These are phyloP conservation scores for Bimastos eiseni DNA, from an alignment of 2,888 invertebrate species.

Conservation along the genomic window DNA sequence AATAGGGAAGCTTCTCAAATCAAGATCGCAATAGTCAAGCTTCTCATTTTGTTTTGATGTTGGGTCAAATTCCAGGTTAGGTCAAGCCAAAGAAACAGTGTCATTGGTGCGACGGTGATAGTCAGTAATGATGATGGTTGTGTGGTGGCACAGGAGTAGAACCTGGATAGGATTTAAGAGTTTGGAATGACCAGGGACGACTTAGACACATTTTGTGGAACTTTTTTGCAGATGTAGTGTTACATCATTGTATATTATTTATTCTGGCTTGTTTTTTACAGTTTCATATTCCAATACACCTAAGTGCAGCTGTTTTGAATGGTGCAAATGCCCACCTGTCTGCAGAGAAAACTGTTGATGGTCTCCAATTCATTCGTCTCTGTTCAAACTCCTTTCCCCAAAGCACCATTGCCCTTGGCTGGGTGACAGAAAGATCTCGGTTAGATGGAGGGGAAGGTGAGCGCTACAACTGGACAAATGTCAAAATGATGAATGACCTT, in stretches of 20 bases:
- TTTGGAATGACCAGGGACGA: neutral
- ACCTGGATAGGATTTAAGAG: no score
- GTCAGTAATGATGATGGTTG: no score
- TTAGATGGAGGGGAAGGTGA: neutral
- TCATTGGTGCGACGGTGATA: no score
- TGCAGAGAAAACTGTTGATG: conserved; percentile 18
- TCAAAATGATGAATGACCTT: conserved; percentile 31
- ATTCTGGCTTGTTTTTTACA: conserved; percentile 20
- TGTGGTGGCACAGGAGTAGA: no score
- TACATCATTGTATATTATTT: neutral
- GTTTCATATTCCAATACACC: conserved; percentile 30
- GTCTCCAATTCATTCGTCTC: conserved; percentile 26
- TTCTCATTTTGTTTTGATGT: no score
- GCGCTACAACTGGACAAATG: conserved; percentile 31
- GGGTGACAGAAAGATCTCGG: conserved; percentile 17
- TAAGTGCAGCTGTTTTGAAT: conserved; percentile 25
- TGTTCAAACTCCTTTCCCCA: conserved; percentile 21
- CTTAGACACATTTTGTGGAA: neutral
- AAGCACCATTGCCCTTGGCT: conserved; percentile 31
- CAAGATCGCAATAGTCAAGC: no score
- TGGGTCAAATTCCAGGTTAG: no score
- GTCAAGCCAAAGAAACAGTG: no score
- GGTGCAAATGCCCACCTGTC: neutral
- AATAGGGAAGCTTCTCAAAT: no score
- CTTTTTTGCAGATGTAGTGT: neutral